Evolutionary conservation across 2,113 vertebrate species (phyloP).

Genomic region (Lasiurus cinereus): DNA sequence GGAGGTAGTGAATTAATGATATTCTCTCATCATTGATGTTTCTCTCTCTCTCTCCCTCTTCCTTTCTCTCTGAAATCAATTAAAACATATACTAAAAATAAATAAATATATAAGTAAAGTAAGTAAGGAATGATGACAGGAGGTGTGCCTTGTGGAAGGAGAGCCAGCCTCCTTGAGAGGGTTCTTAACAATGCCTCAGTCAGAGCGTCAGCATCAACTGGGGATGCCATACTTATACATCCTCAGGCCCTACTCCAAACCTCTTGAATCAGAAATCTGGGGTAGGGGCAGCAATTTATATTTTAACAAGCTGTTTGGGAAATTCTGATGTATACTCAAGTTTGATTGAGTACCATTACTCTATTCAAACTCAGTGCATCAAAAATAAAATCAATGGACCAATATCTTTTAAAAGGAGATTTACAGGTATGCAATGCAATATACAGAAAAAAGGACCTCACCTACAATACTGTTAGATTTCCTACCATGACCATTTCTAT

Average conservation of each 20-base stretch:
- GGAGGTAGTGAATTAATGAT: no score
- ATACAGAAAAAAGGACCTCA: background rate
- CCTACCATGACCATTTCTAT: background rate
- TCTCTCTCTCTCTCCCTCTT: no score
- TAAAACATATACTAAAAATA: no score
- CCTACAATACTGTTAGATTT: background rate
- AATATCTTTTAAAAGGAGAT: conserved; percentile 19
- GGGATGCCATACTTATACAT: background rate
- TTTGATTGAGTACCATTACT: background rate
- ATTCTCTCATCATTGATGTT: no score
- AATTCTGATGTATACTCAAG: background rate
- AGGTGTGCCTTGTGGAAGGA: background rate
- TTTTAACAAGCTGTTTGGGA: background rate
- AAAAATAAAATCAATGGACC: conserved; percentile 25
- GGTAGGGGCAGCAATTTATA: background rate
- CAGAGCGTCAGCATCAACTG: background rate
- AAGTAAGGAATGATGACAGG: background rate
- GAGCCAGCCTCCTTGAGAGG: background rate
- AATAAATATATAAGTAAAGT: no score
- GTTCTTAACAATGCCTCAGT: background rate
- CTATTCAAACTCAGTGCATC: conserved; percentile 17
- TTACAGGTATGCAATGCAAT: background rate
- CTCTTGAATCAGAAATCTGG: background rate
- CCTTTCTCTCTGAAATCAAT: no score
- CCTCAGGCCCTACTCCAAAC: background rate